Conservation (phyloP, 2,888 invertebrate genomes). For the Platycheirus albimanus region DNA sequence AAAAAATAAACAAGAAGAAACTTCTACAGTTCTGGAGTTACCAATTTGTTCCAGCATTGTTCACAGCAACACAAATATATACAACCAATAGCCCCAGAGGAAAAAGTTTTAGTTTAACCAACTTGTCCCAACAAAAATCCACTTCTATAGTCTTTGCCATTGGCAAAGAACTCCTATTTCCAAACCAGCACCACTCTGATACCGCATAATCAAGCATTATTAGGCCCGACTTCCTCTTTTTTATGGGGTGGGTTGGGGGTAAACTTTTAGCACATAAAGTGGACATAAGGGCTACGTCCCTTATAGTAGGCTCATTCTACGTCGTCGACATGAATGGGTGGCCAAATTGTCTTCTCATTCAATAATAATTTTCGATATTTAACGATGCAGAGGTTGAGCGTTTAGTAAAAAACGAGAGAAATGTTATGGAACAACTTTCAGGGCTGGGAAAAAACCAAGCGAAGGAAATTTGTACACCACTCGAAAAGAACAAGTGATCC, state of each 20-base stretch:
- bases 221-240: slow-evolving; percentile 35
- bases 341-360: slow-evolving; percentile 72
- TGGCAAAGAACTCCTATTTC: slow-evolving; percentile 25
- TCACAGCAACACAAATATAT: neutral
- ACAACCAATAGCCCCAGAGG: slow-evolving; percentile 13
- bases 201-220: slow-evolving; percentile 63
- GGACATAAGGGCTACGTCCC: slow-evolving; percentile 44
- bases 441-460: slow-evolving; percentile 46
- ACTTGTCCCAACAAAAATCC: slow-evolving; percentile 35
- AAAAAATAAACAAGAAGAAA: slow-evolving; percentile 20
- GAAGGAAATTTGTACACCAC: slow-evolving; percentile 34
- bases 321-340: slow-evolving; percentile 52
- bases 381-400: slow-evolving; percentile 35
- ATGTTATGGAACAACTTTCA: slow-evolving; percentile 49
- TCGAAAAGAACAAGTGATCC: slow-evolving; percentile 71
- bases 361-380: slow-evolving; percentile 73
- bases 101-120: slow-evolving; percentile 54
- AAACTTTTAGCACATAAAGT: slow-evolving; percentile 53
- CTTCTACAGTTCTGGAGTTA: slow-evolving; percentile 27
- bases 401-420: neutral
- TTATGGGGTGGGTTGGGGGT: neutral
- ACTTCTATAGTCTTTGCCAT: slow-evolving; percentile 33
- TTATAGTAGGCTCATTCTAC: slow-evolving; percentile 30
- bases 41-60: slow-evolving; percentile 49
- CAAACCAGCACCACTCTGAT: neutral